A percentile compares a stretch with the other conserved stretches of the same genome.
Conservation (phyloP, 2,113 vertebrate species). For the Pterocles burchelli region DNA sequence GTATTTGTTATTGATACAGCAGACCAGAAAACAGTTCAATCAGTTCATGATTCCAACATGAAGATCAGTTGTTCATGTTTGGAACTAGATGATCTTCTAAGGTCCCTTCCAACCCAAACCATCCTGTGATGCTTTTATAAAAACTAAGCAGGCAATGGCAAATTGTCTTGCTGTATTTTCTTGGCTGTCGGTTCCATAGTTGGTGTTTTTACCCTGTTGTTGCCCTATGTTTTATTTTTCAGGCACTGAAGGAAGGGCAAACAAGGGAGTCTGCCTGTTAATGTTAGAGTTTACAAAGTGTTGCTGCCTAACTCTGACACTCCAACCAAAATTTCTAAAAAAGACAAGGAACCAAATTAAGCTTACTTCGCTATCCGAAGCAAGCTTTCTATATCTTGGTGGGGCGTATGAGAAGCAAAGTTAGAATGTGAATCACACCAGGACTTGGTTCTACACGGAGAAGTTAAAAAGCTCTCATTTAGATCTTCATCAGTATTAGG, state of each 20-base stretch:
- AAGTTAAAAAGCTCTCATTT: conserved; percentile 3
- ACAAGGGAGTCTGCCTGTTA: neutral
- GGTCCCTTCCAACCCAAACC: neutral
- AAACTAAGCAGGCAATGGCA: neutral
- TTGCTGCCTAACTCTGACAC: neutral
- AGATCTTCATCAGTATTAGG: neutral
- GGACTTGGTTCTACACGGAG: neutral
- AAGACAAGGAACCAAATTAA: neutral
- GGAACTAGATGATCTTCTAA: neutral
- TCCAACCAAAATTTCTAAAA: neutral
- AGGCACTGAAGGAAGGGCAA: neutral
- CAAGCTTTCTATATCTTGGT: neutral
- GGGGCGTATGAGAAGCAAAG: neutral
- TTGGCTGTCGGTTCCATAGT: neutral
- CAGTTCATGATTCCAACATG: neutral
- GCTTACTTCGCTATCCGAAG: neutral
- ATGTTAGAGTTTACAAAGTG: neutral
- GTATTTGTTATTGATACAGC: neutral
- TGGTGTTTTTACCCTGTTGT: neutral
- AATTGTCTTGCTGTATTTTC: neutral
- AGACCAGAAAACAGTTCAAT: neutral
- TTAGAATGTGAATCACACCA: conserved; percentile 10
- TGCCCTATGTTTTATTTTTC: neutral
- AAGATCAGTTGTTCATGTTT: neutral
- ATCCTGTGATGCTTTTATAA: neutral